phyloP scores from a whole-genome alignment of 2,113 vertebrate species.

The Pluvianellus socialis region DNA sequence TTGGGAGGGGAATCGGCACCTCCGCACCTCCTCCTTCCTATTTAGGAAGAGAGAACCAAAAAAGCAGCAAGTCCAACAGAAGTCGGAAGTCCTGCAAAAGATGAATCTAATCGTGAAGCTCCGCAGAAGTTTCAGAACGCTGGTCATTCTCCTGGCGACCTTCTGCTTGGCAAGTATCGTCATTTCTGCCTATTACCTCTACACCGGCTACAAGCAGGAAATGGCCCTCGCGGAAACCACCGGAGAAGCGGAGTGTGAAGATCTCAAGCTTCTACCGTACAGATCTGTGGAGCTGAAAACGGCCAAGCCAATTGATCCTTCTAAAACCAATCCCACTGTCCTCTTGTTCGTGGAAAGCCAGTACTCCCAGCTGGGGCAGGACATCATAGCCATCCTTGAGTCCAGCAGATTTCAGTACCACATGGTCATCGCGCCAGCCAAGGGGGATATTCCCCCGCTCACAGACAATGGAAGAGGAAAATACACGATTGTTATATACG shows the following conservation, averaged over 20 bases:
- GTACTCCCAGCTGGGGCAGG: slow-evolving; percentile 96
- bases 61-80: neutral
- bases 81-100: slow-evolving; percentile 46
- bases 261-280: slow-evolving; percentile 82
- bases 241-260: slow-evolving; percentile 79
- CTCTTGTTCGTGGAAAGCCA: slow-evolving; percentile 96
- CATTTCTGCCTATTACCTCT: slow-evolving; percentile 94
- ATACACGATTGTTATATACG: slow-evolving; percentile 90
- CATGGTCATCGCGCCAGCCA: slow-evolving; percentile 92
- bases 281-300: slow-evolving; percentile 82
- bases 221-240: slow-evolving; percentile 84
- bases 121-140: slow-evolving; percentile 87
- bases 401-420: slow-evolving; percentile 92
- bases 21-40: slow-evolving; percentile 13
- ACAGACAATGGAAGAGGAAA: slow-evolving; percentile 89
- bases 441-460: slow-evolving; percentile 93
- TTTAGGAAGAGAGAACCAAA: slow-evolving; percentile 53
- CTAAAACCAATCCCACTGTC: slow-evolving; percentile 84
- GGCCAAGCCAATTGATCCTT: slow-evolving; percentile 83
- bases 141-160: slow-evolving; percentile 88
- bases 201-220: slow-evolving; percentile 88
- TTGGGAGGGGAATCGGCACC: slow-evolving; percentile 42
- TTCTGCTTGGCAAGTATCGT: slow-evolving; percentile 91
- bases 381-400: slow-evolving; percentile 92
- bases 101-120: slow-evolving; percentile 92